Conservation (phyloP, 2,113 vertebrate genomes). For the Apodemus sylvaticus region DNA sequence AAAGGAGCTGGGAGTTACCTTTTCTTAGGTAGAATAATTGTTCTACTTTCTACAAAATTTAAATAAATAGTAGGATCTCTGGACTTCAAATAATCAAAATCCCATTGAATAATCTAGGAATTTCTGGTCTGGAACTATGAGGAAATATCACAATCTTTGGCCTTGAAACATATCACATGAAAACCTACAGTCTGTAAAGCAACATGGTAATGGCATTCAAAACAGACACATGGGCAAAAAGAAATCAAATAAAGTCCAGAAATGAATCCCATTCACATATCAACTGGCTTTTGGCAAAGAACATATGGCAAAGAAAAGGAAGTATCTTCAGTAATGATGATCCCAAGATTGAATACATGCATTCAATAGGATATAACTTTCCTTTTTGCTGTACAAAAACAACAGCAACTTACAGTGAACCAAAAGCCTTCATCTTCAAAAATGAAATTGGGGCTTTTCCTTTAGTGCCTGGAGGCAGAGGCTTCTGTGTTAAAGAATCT, state of each 20-base stretch:
- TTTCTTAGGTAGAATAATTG: not conserved
- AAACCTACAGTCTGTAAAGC: not conserved
- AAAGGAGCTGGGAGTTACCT: not conserved
- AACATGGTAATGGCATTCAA: not conserved
- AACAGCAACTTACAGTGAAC: not conserved
- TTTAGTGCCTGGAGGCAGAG: not conserved
- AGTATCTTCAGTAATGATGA: not conserved
- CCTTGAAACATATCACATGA: no score
- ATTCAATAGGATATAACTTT: not conserved
- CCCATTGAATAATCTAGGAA: not conserved
- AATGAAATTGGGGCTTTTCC: no score
- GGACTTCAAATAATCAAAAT: not conserved
- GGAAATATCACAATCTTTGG: not conserved
- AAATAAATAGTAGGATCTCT: not conserved
- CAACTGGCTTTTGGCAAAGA: not conserved
- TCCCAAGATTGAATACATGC: not conserved
- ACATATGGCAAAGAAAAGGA: not conserved
- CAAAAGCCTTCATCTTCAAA: not conserved
- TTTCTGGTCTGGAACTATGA: not conserved
- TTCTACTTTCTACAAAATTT: not conserved
- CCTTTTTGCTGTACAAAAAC: not conserved
- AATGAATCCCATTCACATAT: not conserved
- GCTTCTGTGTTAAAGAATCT: not conserved
- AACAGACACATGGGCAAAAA: not conserved
- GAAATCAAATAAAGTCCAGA: not conserved